phyloP scores from a whole-genome alignment of 1,140 invertebrate species.

The Harpegnathos saltator region DNA sequence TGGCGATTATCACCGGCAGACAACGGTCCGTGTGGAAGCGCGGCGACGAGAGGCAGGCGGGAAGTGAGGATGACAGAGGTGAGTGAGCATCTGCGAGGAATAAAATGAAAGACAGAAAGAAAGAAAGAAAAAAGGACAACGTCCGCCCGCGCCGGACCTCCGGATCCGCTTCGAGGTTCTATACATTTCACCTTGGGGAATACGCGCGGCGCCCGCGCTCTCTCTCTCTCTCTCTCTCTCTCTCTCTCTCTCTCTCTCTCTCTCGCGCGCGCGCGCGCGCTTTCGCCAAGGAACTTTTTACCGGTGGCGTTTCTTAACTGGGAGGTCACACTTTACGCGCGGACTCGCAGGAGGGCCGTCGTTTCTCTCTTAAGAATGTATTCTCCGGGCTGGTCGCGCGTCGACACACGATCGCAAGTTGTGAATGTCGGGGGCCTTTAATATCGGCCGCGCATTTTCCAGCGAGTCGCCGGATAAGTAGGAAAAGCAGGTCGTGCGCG shows the following conservation, averaged over 20 bases:
- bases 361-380: conserved; percentile 38
- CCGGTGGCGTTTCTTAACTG: conserved; percentile 44
- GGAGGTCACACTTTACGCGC: conserved; percentile 20
- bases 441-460: conserved; percentile 15
- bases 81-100: conserved; percentile 36
- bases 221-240: neutral
- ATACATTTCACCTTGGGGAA: conserved; percentile 53
- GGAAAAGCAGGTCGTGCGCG: neutral
- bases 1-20: conserved; percentile 40
- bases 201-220: neutral
- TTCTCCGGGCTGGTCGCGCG: neutral
- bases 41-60: neutral
- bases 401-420: conserved; percentile 25
- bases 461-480: neutral
- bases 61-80: neutral
- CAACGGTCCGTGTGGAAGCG: neutral
- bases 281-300: conserved; percentile 61
- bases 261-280: neutral
- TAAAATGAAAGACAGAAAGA: too few relatives aligned
- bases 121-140: conserved; percentile 24
- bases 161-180: conserved; percentile 19
- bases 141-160: conserved; percentile 12
- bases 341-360: conserved; percentile 24
- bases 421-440: conserved; percentile 12
- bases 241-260: neutral